Evolutionary conservation across 2,113 vertebrate genomes (phyloP).

Genomic region (Lophochroa leadbeateri): DNA sequence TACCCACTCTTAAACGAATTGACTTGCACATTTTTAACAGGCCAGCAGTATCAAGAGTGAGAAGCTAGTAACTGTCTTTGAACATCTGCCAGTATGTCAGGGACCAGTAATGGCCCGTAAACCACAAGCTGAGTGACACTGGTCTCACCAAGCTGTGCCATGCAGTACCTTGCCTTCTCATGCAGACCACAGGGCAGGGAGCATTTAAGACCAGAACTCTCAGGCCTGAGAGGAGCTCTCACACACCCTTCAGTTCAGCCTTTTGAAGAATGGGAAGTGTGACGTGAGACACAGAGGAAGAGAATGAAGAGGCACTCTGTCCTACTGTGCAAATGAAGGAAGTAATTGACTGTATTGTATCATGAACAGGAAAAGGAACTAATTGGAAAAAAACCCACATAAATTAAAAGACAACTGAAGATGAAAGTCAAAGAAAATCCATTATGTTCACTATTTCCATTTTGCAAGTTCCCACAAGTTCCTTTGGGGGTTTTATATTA

Average conservation of each 20-base stretch:
- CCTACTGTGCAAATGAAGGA: conserved; percentile 40
- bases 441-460: not conserved
- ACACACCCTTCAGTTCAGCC: not conserved
- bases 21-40: not conserved
- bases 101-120: not conserved
- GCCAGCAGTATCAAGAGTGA: not conserved
- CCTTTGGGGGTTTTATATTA: not conserved
- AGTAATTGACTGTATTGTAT: conserved; percentile 13
- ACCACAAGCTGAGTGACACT: not conserved
- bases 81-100: not conserved
- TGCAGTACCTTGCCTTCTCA: not conserved
- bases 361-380: not conserved
- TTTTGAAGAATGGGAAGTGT: not conserved
- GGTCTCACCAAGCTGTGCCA: not conserved
- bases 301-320: not conserved
- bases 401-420: not conserved
- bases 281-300: not conserved
- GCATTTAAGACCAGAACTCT: not conserved
- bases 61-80: not conserved
- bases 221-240: not conserved
- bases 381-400: not conserved
- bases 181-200: not conserved
- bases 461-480: not conserved
- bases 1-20: not conserved
- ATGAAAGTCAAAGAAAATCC: not conserved